These are phyloP conservation scores for Xiphorhynchus elegans DNA, from an alignment of 2,113 vertebrate genomes.

Conservation along the genomic window DNA sequence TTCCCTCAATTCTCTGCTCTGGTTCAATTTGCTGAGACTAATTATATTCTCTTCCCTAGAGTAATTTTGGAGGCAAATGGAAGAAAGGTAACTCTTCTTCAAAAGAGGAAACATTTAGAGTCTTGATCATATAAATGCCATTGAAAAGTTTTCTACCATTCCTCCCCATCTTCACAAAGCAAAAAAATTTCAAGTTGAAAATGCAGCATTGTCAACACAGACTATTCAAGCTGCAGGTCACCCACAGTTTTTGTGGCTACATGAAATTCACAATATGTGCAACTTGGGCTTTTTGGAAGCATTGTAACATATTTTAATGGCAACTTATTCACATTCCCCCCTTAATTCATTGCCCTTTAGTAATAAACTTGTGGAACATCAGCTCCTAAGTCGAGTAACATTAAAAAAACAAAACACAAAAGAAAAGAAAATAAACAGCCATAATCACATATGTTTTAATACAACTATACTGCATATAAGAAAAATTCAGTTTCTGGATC, in stretches of 20 bases:
- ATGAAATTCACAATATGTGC: neutral
- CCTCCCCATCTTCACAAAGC: neutral
- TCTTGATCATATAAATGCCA: neutral
- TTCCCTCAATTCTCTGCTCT: neutral
- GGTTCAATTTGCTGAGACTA: slow-evolving; percentile 39
- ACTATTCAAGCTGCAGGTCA: neutral
- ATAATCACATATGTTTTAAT: neutral
- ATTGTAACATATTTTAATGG: neutral
- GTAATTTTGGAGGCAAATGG: neutral
- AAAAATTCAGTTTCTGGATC: neutral
- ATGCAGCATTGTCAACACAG: neutral
- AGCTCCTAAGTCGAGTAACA: neutral
- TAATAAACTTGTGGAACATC: neutral
- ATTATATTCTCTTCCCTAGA: slow-evolving; percentile 40
- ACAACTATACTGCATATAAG: neutral
- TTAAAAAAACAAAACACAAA: neutral
- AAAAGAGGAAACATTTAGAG: neutral
- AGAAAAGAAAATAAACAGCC: neutral
- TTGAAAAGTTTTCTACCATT: neutral
- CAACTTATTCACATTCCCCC: neutral
- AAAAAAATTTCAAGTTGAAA: neutral
- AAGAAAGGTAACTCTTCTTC: slow-evolving; percentile 8
- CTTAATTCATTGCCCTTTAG: neutral
- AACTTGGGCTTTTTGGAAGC: neutral
- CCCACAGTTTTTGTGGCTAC: neutral